These are phyloP conservation scores for Drosophila littoralis DNA, from an alignment of 1,140 invertebrate genomes.

Conservation along the genomic window DNA sequence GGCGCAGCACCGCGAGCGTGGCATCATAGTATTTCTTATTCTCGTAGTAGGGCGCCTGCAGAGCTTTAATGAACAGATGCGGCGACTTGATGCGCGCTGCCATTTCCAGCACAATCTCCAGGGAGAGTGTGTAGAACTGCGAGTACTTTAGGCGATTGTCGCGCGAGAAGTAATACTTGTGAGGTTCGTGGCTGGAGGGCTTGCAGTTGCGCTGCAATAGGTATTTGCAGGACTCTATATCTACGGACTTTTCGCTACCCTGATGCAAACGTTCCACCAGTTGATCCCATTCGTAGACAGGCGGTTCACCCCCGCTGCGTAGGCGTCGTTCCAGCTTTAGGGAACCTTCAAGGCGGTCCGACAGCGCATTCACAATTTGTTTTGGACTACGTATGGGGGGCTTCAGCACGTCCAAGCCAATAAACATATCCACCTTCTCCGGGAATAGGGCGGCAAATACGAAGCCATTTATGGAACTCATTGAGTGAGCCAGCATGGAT, in stretches of 20 bases:
- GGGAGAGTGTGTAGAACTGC: constrained; percentile 84
- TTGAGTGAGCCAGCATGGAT: constrained; percentile 88
- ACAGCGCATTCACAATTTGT: constrained; percentile 58
- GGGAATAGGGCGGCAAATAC: constrained; percentile 87
- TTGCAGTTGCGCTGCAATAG: constrained; percentile 86
- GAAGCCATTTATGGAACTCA: constrained; percentile 87
- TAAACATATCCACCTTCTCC: constrained; percentile 86
- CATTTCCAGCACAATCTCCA: constrained; percentile 85
- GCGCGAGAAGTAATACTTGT: constrained; percentile 87
- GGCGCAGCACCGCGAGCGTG: constrained; percentile 85
- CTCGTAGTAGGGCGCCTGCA: constrained; percentile 86
- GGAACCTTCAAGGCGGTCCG: constrained; percentile 84
- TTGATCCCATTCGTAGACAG: constrained; percentile 87
- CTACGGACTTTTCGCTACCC: constrained; percentile 85
- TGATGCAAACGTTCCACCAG: constrained; percentile 85
- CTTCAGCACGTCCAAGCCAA: constrained; percentile 88
- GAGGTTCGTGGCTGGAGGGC: constrained; percentile 85
- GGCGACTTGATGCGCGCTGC: constrained; percentile 86
- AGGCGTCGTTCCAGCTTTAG: constrained; percentile 84
- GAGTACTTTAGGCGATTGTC: constrained; percentile 86
- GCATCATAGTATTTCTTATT: constrained; percentile 85
- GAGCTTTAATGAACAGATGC: constrained; percentile 87
- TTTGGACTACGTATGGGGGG: constrained; percentile 82
- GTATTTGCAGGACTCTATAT: constrained; percentile 85
- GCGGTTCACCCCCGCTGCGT: constrained; percentile 85